Base-by-base conservation (phyloP, 2,797 vertebrate species). In the Artibeus jamaicensis region DNA sequence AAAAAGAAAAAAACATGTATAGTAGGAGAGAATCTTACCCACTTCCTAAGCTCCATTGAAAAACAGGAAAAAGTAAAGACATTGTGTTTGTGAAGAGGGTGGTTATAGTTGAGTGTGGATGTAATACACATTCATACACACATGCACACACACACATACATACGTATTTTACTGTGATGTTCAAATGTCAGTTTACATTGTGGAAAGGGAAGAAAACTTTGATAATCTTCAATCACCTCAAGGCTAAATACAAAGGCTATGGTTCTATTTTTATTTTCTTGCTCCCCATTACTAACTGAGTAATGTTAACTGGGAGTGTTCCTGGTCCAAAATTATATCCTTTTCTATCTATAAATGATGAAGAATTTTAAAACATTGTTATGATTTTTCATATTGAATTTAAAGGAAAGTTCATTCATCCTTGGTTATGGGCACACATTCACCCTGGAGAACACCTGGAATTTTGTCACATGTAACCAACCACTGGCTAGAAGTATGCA, bases 131-230 rank as follows among this genome's bases (percentile, higher is more conserved):
- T 22, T 42, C 5, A 50, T 68, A 46, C 8, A 74, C 1, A 53
- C 5, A 65, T 9, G 19, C 3, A 76, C 3, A 42, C 3, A 34
- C 6, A 24, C 5, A 57, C 1, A 57, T 0, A 48, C 4, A 59
- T 22, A 18, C 6, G n/a, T 74, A 15, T 57, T 14, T 68, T 44
- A 9, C 11, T 78, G 15, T 48, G 71, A 65, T 53, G 6, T 34
- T 0, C 9, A 84, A 19, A 65, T 90, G 81, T 95, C 24, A 62
- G 34, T 57, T 53, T 68, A n/a, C 65, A 37, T 73, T 94, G 53
- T 46, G 42, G 16, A 82, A 82, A 6, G 9, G 39, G 68, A 29
- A 87, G 29, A 68, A 68, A 68, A 77, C 19, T 74, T 87, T 26
- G 22, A 50, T 42, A 19, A 92, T 95, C 24, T 84, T 53, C 29